Conservation (phyloP, 2,888 invertebrate species). For the Magallana nippona region DNA sequence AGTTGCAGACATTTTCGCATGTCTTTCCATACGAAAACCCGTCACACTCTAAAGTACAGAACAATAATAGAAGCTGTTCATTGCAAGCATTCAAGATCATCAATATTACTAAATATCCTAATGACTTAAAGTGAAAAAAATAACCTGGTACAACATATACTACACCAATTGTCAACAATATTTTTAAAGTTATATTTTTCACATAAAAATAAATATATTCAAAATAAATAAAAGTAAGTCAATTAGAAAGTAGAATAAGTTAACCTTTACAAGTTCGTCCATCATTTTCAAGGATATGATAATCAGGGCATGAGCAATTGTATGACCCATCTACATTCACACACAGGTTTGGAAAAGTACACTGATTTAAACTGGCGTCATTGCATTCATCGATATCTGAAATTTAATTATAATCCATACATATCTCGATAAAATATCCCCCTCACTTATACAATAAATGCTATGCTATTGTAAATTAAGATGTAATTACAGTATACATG, state of each 20-base stretch:
- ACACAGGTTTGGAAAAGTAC: conserved; percentile 13
- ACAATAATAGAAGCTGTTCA: neutral
- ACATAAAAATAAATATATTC: neutral
- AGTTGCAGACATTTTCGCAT: conserved; percentile 53
- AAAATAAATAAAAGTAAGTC: neutral
- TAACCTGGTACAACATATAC: too few relatives aligned
- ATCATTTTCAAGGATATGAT: conserved; percentile 32
- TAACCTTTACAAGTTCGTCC: conserved; percentile 37
- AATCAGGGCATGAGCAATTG: conserved; percentile 31
- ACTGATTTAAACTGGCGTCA: neutral
- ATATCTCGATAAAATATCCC: neutral
- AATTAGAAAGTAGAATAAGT: neutral
- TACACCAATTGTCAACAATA: too few relatives aligned
- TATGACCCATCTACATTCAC: conserved; percentile 40
- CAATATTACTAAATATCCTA: neutral
- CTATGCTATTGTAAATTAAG: too few relatives aligned
- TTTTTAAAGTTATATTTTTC: too few relatives aligned
- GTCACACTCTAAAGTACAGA: conserved; percentile 49
- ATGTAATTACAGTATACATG: too few relatives aligned
- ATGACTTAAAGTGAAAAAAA: too few relatives aligned
- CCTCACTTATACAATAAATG: too few relatives aligned
- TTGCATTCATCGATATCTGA: conserved; percentile 41
- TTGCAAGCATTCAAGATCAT: neutral
- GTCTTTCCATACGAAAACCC: conserved; percentile 48
- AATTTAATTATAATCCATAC: neutral